Percentiles rank a stretch among this genome's conserved stretches.
Evolutionary conservation across 2,797 vertebrate genomes (phyloP).

Genomic region (Danio choprae): DNA sequence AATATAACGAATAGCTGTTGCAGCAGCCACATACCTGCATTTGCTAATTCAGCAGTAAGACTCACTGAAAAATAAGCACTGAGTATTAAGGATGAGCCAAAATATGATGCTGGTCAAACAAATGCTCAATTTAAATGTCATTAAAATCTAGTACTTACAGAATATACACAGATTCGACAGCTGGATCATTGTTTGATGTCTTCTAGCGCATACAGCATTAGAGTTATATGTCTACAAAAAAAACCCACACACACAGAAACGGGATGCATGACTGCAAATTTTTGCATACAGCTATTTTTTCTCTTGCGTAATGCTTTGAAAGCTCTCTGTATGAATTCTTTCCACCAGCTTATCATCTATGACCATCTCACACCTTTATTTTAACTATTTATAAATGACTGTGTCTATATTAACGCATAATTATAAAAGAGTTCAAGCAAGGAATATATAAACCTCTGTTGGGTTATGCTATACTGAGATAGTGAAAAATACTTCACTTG

Average conservation of each 20-base stretch:
- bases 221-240: neutral
- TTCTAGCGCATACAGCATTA: constrained; percentile 4
- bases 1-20: no score
- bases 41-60: constrained; percentile 17
- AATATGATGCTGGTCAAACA: neutral
- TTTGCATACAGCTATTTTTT: constrained; percentile 14
- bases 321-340: constrained; percentile 12
- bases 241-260: neutral
- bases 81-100: neutral
- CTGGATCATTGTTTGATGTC: constrained; percentile 24
- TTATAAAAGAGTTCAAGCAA: neutral
- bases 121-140: neutral
- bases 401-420: neutral
- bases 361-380: neutral
- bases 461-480: neutral
- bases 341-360: neutral
- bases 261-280: neutral
- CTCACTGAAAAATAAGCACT: constrained; percentile 46
- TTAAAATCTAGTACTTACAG: constrained; percentile 38
- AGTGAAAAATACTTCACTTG: neutral
- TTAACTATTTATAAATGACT: neutral
- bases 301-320: neutral
- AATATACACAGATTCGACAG: neutral
- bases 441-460: neutral
- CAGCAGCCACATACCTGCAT: constrained; percentile 31